These are phyloP conservation scores for Smittia sp. DNA, from an alignment of 2,888 invertebrate species.

Conservation along the genomic window DNA sequence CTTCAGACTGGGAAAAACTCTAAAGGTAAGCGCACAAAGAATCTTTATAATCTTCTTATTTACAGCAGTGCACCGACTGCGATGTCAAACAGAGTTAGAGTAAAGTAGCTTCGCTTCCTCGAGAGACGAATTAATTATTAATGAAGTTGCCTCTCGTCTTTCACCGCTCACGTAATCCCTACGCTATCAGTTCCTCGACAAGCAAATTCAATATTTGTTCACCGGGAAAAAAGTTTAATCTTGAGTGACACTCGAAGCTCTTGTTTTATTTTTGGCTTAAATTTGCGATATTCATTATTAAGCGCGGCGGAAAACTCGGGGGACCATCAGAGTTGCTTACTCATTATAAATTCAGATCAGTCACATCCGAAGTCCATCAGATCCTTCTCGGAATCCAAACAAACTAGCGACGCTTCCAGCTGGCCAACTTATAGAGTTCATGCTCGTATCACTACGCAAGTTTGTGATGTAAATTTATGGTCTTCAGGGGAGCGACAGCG, in stretches of 20 bases:
- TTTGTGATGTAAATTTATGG: constrained; percentile 33
- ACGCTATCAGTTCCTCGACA: background rate
- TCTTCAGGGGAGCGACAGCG: background rate
- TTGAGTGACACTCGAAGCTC: constrained; percentile 37
- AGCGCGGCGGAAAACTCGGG: no score
- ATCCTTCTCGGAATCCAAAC: no score
- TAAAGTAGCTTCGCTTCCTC: background rate
- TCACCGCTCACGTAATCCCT: background rate
- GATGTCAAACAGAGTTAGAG: background rate
- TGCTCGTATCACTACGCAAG: background rate
- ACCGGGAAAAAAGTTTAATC: constrained; percentile 31
- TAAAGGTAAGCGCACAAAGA: constrained; percentile 28
- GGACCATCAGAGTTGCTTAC: no score
- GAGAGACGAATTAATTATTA: constrained; percentile 23
- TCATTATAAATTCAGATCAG: no score
- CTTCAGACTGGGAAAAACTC: constrained; percentile 31
- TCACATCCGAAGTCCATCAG: no score
- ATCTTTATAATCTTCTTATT: constrained; percentile 1
- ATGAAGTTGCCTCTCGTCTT: constrained; percentile 22
- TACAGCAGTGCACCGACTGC: background rate
- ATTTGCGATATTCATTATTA: no score
- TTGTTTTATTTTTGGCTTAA: constrained; percentile 34
- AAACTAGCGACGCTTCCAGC: no score
- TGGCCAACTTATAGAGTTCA: no score
- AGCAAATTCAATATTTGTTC: constrained; percentile 28